Percentiles rank a stretch among this genome's conserved stretches.
These are phyloP conservation scores for Ormyrus pomaceus DNA, from an alignment of 2,888 invertebrate species.

Conservation along the genomic window DNA sequence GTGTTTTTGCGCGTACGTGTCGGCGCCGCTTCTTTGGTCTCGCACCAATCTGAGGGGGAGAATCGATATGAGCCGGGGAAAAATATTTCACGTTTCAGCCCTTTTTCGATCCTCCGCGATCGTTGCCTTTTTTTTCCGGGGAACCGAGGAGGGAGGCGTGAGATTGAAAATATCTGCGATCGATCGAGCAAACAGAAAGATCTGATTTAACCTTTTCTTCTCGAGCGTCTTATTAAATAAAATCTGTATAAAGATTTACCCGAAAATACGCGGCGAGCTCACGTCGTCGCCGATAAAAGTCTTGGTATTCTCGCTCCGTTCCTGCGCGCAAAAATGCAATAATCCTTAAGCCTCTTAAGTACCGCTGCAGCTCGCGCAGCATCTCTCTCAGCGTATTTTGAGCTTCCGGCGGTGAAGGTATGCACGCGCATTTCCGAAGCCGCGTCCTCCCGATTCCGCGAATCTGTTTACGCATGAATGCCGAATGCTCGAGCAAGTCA, in stretches of 20 bases:
- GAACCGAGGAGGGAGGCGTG: neutral
- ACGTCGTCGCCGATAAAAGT: neutral
- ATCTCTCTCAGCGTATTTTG: conserved; percentile 2
- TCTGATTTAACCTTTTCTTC: neutral
- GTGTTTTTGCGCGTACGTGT: conserved; percentile 47
- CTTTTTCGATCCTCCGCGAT: neutral
- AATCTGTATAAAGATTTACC: neutral
- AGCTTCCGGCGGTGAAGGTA: conserved; percentile 31
- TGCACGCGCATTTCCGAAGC: conserved; percentile 45
- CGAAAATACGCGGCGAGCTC: neutral
- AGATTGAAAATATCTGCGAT: neutral
- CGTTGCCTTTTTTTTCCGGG: neutral
- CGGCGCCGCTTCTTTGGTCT: conserved; percentile 15
- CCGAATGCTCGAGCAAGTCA: neutral
- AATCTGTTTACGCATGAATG: conserved; percentile 49
- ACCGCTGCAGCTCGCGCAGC: no score
- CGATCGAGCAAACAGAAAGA: neutral
- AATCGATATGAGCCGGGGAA: conserved; percentile 16
- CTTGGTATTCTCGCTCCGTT: neutral
- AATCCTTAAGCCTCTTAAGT: conserved; percentile 30
- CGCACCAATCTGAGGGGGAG: neutral
- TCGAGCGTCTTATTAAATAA: neutral
- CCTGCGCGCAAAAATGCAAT: conserved; percentile 26
- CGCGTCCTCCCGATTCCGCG: conserved; percentile 32
- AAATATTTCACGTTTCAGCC: conserved; percentile 23